Base-by-base conservation (phyloP, 1,140 invertebrate genomes). In the Listronotus oregonensis region DNA sequence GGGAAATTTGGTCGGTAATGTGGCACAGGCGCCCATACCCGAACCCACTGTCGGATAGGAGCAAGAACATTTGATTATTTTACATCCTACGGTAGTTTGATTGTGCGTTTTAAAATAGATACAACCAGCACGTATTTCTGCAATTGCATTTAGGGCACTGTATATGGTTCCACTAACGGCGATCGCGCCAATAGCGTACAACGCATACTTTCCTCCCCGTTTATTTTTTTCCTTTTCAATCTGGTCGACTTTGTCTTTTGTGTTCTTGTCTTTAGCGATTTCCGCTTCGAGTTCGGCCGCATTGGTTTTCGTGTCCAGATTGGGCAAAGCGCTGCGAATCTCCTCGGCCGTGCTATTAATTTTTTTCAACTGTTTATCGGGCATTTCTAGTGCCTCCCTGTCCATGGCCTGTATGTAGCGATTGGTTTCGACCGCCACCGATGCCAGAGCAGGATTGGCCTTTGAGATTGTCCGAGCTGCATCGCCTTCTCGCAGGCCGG, bases 161-260 rank as follows among this genome's bases (percentile, higher is more conserved):
- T 39, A 39, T 6, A 39, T 39, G 37, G 37, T 8, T 39, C 37
- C 37, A 39, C 37, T 39, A 6, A 39, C 37, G 7, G 37, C 37
- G 6, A 39, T 8, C 37, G 37, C 37, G 6, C 37, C 37, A 39
- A 39, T 39, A 12, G 37, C 37, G 12, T 39, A 39, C 12, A 39
- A 12, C 6, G 37, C 37, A 39, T 39, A 39, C 12, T 39, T 39
- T 39, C 37, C 37, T n/a, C n/a, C n/a, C 6, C 7, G 6, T 39
- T 39, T 39, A 39, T 12, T 39, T 39, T 39, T 39, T 39, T 39
- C 37, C 37, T 39, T 39, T 39, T 39, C 37, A 39, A 39, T 39
- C 12, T 39, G 6, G 12, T 39, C 37, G 6, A 39, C 12, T 12
- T 39, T 39, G 7, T 39, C 37, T 12, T 39, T 39, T 6, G 37